phyloP scores from a whole-genome alignment of 2,113 vertebrate genomes.

The Haemorhous mexicanus region DNA sequence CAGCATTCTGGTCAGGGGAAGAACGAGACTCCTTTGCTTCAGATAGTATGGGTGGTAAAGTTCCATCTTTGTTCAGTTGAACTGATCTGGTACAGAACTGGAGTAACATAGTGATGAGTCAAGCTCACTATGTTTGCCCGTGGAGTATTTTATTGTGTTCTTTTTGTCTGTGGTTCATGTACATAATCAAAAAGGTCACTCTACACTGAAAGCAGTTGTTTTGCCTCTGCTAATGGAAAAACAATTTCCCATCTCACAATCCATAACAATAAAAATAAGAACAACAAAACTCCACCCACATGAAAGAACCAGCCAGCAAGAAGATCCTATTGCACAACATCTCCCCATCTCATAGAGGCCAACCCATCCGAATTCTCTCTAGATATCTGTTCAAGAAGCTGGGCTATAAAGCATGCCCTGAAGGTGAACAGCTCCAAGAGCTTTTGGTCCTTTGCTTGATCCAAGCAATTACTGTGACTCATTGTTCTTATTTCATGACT shows the following conservation, averaged over 20 bases:
- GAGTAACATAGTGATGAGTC: slow-evolving; percentile 25
- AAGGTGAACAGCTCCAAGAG: slow-evolving; percentile 25
- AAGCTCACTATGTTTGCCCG: slow-evolving; percentile 18
- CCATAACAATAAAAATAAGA: slow-evolving; percentile 59
- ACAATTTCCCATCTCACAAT: slow-evolving; percentile 56
- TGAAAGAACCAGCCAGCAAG: slow-evolving; percentile 34
- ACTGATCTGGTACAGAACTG: not conserved
- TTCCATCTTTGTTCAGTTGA: not conserved
- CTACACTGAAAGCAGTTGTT: slow-evolving; percentile 62
- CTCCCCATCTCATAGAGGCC: not conserved
- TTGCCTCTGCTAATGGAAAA: slow-evolving; percentile 57
- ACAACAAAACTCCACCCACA: slow-evolving; percentile 49
- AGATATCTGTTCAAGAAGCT: slow-evolving; percentile 25
- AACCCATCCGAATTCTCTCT: not conserved
- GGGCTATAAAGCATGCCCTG: not conserved
- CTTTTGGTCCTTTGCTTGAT: slow-evolving; percentile 1
- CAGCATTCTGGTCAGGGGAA: not conserved
- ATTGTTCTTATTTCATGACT: slow-evolving; percentile 12
- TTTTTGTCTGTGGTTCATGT: slow-evolving; percentile 57
- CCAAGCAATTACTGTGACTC: slow-evolving; percentile 10
- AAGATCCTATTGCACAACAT: slow-evolving; percentile 35
- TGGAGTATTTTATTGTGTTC: slow-evolving; percentile 53
- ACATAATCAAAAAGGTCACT: slow-evolving; percentile 58
- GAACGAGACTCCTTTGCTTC: not conserved
- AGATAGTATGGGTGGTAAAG: not conserved